Evolutionary conservation across 2,113 vertebrate species (phyloP), one percentile per base, ranked within the genome.

Genomic region (Toxotes jaculatrix): DNA sequence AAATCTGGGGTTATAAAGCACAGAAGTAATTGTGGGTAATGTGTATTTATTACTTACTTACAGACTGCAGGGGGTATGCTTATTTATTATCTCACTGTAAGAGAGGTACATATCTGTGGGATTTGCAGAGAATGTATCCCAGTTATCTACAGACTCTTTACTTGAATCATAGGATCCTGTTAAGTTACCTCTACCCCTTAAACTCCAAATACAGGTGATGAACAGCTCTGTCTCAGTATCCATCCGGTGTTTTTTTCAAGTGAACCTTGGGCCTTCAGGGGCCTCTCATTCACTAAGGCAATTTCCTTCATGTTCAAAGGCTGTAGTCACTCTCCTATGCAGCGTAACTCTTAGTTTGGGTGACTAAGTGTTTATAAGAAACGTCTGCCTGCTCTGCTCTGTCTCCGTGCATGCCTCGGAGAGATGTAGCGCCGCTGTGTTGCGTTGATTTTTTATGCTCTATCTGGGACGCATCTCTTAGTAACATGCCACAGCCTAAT

Each of bases 11-110:
- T 91, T 86, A 84, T 86, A 79, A 92, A 93, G 88, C 90, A 87
- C 12, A 80, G 74, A 87, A 87, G 91, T 92, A 94, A 94, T 93
- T 91, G 91, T 80, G 88, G 85, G 88, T 93, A 91, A 93, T 88
- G 74, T 51, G 45, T 84, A 92, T 93, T 91, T 91, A 93, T 92
- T 82, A 88, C 76, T 92, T 82, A 88, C 76, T 84, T 82, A 77
- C 68, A 83, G 56, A 74, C 89, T 85, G 5, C 40, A 88, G 89
- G 88, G 88, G 89, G 87, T 66, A 71, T 86, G 82, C 23, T 32
- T 83, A 87, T 86, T 88, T 77, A 83, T 90, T 80, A 76, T 51
- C 45, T 75, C 59, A 34, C 6, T 57, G 21, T 36, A 40, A 72
- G 43, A 57, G 23, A 42, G 27, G 38, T 65, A 27, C 0, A 31